phyloP scores from a whole-genome alignment of 2,888 invertebrate genomes.

The Agonopterix subpropinquella region DNA sequence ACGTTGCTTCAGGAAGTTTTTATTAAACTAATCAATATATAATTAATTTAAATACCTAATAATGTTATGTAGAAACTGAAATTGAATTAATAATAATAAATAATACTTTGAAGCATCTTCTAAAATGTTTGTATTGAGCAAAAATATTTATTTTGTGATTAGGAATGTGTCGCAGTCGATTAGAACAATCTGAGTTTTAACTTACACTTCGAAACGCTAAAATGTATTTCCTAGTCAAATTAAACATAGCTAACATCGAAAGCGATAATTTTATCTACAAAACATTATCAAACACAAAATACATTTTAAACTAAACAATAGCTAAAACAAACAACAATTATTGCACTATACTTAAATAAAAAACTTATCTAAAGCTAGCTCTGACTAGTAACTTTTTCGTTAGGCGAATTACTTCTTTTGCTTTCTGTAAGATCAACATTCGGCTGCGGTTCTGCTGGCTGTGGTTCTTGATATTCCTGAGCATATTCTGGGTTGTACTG shows the following conservation, averaged over 20 bases:
- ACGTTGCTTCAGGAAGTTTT: too few relatives aligned
- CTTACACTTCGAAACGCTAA: too few relatives aligned
- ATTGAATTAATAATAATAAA: too few relatives aligned
- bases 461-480: slow-evolving; percentile 23
- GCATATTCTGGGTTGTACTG: slow-evolving; percentile 35
- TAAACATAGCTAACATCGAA: background rate
- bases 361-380: slow-evolving; percentile 46
- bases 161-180: too few relatives aligned
- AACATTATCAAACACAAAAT: background rate
- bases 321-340: slow-evolving; percentile 13
- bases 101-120: too few relatives aligned
- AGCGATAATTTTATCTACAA: background rate
- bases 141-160: too few relatives aligned
- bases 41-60: too few relatives aligned
- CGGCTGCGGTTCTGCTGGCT: slow-evolving; percentile 11
- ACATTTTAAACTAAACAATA: background rate
- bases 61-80: too few relatives aligned
- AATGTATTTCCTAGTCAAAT: too few relatives aligned
- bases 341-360: slow-evolving; percentile 29
- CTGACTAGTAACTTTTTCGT: slow-evolving; percentile 40
- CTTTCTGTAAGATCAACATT: slow-evolving; percentile 17
- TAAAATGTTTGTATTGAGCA: too few relatives aligned
- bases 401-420: slow-evolving; percentile 31
- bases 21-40: too few relatives aligned
- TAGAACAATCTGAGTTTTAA: too few relatives aligned